Base-by-base conservation (phyloP, 2,888 invertebrate genomes). In the Ophioninae sp. region DNA sequence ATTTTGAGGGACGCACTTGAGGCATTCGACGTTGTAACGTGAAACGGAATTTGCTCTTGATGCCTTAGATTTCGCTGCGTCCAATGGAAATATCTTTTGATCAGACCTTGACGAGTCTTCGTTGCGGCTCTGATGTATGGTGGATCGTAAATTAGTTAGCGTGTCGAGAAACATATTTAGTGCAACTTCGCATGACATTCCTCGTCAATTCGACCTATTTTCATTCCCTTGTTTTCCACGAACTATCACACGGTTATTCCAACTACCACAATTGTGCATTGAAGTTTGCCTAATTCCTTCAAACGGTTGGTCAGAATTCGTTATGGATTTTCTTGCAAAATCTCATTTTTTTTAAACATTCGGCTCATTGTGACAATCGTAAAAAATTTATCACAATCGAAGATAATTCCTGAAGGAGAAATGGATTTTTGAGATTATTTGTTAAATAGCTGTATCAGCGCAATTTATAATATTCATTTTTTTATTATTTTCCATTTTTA, bases 81-180 rank as follows among this genome's bases (percentile, higher is more conserved):
- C n/a, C 57, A 57, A 17, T 30, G 23, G 39, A 39, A 41, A 20
- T 50, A 65, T 73, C 67, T 21, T 57, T 73, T 13, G 39, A 69
- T 56, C 41, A 79, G 67, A 67, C 67, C 79, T 79, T 79, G 79
- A 59, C 65, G 17, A 50, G 39, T 23, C 70, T 17, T 23, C 44
- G 23, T 57, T 21, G 65, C 37, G 72, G 6, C 64, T 30, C 30
- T 57, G 41, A 30, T 30, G 7, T 41, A 30, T 44, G 41, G 62
- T 44, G 41, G 62, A 62, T 62, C 62, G 21, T 62, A 50, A 30
- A 64, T 64, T 37, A 74, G 62, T 30, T 41, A 23, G 39, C 41
- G 30, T 61, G 23, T 74, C 10, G 10, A 50, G 17, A 50, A 50
- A 50, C 17, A 30, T 50, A 30, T 64, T 68, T 41, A 1, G 10